Evolutionary conservation across 2,797 vertebrate species (phyloP).

Genomic region (Leucoraja ocellata): DNA sequence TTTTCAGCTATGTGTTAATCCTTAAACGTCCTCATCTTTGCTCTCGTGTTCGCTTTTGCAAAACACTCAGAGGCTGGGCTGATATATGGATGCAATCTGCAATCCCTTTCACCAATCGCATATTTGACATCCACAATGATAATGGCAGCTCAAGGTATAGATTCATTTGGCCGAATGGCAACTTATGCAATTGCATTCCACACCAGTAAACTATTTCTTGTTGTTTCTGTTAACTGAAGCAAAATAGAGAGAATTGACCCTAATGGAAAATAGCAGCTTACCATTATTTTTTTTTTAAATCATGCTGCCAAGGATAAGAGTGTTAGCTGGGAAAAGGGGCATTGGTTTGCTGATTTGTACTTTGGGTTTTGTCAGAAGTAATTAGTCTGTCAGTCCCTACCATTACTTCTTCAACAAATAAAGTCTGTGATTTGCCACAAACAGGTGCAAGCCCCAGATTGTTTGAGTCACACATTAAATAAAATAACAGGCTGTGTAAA

Average conservation of each 20-base stretch:
- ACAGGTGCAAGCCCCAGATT: neutral
- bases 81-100: neutral
- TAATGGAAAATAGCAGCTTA: constrained; percentile 26
- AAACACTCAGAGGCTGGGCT: no score
- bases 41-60: neutral
- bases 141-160: neutral
- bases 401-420: neutral
- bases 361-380: neutral
- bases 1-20: neutral
- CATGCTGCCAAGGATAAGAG: neutral
- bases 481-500: neutral
- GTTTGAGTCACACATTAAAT: neutral
- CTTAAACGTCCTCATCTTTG: neutral
- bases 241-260: neutral
- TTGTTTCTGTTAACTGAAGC: neutral
- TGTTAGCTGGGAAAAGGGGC: neutral
- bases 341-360: neutral
- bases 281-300: no score
- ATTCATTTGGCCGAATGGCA: neutral
- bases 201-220: neutral
- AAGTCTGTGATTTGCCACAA: neutral
- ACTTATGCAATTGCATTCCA: neutral
- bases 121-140: neutral
- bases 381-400: neutral
- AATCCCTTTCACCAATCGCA: no score